Evolutionary conservation across 2,888 invertebrate species (phyloP), one percentile per base, ranked within the genome.

Genomic region (Priocnemis perturbator): DNA sequence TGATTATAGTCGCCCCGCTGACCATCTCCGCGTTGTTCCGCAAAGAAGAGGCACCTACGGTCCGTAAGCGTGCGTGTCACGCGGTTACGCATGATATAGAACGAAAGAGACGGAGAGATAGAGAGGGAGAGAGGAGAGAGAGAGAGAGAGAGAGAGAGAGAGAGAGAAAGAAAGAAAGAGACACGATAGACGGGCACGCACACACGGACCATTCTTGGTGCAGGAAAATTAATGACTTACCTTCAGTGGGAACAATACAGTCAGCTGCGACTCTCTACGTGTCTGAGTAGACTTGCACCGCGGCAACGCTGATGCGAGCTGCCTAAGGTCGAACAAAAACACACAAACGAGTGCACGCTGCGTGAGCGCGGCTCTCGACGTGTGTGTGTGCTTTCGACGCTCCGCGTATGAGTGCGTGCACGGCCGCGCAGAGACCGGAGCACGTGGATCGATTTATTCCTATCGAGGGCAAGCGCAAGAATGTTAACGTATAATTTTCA

Each of bases 221-320:
- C 81, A 82, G 84, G 82, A 81, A 86, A 88, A 87, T 88, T 88
- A 88, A 88, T 88, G 87, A 88, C 86, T 83, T 82, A 81, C 83
- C 84, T 80, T 83, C 84, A 79, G 79, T 82, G 81, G 84, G 84
- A 87, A 88, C 84, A 86, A 85, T 84, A 84, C 77, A 67, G 82
- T 78, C 78, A 78, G 79, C 79, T 79, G 77, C 74, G 82, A 74
- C 81, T 81, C 79, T 81, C 77, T 77, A 76, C 73, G 77, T 71
- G 82, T 73, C 78, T 77, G 76, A 73, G 82, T 80, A 78, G 74
- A 73, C 37, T 72, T 75, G 78, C 77, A 73, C 61, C 19, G 58
- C 45, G 58, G 44, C 58, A 44, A 19, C 58, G 58, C 45, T 71
- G 79, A 73, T 71, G 72, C 71, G 79, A 74, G 72, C 77, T 68